phyloP scores from a whole-genome alignment of 2,113 vertebrate genomes.

The Petromus typicus region DNA sequence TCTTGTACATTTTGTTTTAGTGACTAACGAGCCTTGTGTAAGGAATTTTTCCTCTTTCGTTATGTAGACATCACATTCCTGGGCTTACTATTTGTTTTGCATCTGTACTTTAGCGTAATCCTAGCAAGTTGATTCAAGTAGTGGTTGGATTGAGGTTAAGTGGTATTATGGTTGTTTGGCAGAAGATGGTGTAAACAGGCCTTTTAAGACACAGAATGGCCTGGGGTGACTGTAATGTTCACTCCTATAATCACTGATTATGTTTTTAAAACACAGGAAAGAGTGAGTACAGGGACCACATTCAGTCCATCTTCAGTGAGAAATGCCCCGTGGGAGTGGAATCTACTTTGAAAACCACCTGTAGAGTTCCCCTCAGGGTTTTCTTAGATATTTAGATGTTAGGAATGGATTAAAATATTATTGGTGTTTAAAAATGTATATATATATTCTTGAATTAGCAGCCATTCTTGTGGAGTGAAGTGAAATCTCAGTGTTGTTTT shows the following conservation, averaged over 20 bases:
- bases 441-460: no score
- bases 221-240: slow-evolving; percentile 71
- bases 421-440: background rate
- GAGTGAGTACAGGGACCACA: slow-evolving; percentile 62
- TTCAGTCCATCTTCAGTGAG: background rate
- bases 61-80: slow-evolving; percentile 27
- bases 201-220: slow-evolving; percentile 74
- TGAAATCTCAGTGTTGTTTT: no score
- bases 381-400: slow-evolving; percentile 26
- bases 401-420: slow-evolving; percentile 45
- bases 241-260: slow-evolving; percentile 78
- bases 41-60: background rate
- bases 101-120: slow-evolving; percentile 76
- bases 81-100: slow-evolving; percentile 62
- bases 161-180: slow-evolving; percentile 74
- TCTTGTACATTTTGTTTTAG: background rate
- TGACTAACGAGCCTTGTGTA: slow-evolving; percentile 26
- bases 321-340: background rate
- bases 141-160: slow-evolving; percentile 79
- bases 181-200: slow-evolving; percentile 73
- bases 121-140: slow-evolving; percentile 83
- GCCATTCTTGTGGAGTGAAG: no score
- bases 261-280: slow-evolving; percentile 60
- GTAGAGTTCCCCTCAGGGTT: background rate
- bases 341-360: background rate